These are phyloP conservation scores for Epistrophe eligans DNA, from an alignment of 2,888 invertebrate genomes.

Conservation along the genomic window DNA sequence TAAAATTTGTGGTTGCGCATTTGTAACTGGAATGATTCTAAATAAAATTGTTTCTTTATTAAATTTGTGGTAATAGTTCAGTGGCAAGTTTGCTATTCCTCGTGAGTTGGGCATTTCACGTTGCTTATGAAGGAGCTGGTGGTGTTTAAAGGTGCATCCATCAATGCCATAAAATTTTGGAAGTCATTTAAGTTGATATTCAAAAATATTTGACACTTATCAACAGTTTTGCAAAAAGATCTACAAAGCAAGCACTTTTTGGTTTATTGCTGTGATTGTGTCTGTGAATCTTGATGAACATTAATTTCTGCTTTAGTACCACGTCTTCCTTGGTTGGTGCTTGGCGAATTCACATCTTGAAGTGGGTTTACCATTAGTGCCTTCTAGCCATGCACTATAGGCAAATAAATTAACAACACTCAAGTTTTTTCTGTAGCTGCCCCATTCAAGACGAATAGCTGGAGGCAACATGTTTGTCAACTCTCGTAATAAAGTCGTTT, in stretches of 20 bases:
- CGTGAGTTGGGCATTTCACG: not conserved
- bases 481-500: constrained; percentile 7
- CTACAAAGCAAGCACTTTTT: constrained; percentile 3
- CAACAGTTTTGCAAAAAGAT: constrained; percentile 3
- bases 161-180: constrained; percentile 39
- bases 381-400: constrained; percentile 25
- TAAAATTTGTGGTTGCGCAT: too few relatives aligned
- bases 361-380: not conserved
- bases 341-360: not conserved
- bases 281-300: not conserved
- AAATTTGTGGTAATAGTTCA: too few relatives aligned
- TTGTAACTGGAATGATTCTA: too few relatives aligned
- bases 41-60: too few relatives aligned
- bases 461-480: constrained; percentile 24
- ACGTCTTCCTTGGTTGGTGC: not conserved
- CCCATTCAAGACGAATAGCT: constrained; percentile 30
- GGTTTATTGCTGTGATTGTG: not conserved
- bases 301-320: constrained; percentile 3
- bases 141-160: constrained; percentile 52
- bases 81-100: too few relatives aligned
- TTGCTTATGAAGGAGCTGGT: constrained; percentile 55
- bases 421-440: not conserved
- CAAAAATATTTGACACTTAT: constrained; percentile 10
- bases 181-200: constrained; percentile 34
- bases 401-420: not conserved